Evolutionary conservation across 2,888 invertebrate species (phyloP).

Genomic region (Euzophera pinguis): DNA sequence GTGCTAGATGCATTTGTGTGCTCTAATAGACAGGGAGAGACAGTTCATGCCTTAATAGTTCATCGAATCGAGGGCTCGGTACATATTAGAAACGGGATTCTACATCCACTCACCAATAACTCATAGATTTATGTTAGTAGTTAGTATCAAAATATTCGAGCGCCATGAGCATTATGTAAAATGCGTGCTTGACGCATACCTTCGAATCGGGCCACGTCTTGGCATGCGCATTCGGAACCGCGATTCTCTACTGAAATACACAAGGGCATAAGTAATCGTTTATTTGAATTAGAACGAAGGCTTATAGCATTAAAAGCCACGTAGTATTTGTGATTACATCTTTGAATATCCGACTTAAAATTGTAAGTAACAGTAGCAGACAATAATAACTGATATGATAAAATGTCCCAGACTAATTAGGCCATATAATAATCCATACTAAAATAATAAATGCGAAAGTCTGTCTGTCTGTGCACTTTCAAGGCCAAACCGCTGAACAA

Average conservation of each 20-base stretch:
- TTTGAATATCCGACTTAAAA: neutral
- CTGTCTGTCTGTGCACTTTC: too few relatives aligned
- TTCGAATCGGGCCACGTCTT: conserved; percentile 35
- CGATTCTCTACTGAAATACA: conserved; percentile 22
- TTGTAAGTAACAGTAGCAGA: too few relatives aligned
- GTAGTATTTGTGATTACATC: neutral
- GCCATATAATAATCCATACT: too few relatives aligned
- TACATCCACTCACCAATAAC: conserved; percentile 54
- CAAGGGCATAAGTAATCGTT: conserved; percentile 34
- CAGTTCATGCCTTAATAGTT: conserved; percentile 31
- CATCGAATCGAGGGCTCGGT: conserved; percentile 18
- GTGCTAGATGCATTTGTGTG: conserved; percentile 28
- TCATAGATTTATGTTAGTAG: conserved; percentile 23
- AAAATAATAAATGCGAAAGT: too few relatives aligned
- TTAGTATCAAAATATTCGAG: conserved; percentile 27
- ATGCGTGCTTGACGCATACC: conserved; percentile 52
- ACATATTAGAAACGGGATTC: conserved; percentile 31
- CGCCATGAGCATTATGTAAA: conserved; percentile 43
- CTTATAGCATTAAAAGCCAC: neutral
- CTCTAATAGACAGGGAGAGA: conserved; percentile 21
- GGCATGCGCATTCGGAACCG: conserved; percentile 54
- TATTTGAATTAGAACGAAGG: conserved; percentile 23
- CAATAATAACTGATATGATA: too few relatives aligned
- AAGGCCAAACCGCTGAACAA: too few relatives aligned
- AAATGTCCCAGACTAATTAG: too few relatives aligned